A percentile compares a stretch with the other conserved stretches of the same genome.
phyloP scores from a whole-genome alignment of 2,888 invertebrate genomes.

The Periphyllus acericola region DNA sequence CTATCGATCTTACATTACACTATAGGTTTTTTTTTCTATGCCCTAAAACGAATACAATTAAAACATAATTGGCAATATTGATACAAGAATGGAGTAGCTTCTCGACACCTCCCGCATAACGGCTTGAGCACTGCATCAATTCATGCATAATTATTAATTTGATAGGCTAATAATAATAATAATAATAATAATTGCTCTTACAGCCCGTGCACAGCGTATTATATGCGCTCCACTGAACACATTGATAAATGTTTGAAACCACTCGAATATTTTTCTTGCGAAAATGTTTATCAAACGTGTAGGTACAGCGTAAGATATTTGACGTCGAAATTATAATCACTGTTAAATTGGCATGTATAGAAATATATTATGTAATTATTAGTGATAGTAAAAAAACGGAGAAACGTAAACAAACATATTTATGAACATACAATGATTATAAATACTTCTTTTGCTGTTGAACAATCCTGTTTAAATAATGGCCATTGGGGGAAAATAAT shows the following conservation, averaged over 20 bases:
- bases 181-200: neutral
- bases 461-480: too few species aligned
- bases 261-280: neutral
- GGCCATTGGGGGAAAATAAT: too few species aligned
- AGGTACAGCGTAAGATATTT: neutral
- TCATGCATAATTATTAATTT: slow-evolving; percentile 17
- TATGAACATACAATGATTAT: too few species aligned
- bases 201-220: neutral
- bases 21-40: neutral
- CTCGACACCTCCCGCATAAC: slow-evolving; percentile 13
- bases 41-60: slow-evolving; percentile 25
- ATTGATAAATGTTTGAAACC: slow-evolving; percentile 14
- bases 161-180: slow-evolving; percentile 34
- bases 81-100: slow-evolving; percentile 17
- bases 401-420: too few species aligned
- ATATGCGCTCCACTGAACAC: slow-evolving; percentile 28
- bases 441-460: too few species aligned
- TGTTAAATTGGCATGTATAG: neutral
- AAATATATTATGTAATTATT: neutral
- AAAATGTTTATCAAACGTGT: neutral
- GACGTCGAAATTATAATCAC: neutral
- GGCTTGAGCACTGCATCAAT: neutral
- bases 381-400: too few species aligned
- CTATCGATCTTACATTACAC: neutral
- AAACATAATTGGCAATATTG: slow-evolving; percentile 8